Conservation (phyloP, 1,140 invertebrate species). For the Cotesia typhae region DNA sequence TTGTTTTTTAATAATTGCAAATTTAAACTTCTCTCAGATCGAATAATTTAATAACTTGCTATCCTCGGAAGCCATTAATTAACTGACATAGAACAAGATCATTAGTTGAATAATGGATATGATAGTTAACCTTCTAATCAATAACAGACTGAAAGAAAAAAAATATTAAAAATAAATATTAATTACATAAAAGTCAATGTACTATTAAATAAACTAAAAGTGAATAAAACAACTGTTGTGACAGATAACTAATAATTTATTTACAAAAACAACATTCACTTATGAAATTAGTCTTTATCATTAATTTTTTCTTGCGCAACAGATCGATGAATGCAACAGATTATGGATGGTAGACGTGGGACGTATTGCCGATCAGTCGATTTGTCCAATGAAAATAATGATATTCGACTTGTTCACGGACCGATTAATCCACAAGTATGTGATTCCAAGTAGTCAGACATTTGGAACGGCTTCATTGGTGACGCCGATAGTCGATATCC, state of each 20-base stretch:
- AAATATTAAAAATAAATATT: too few relatives aligned
- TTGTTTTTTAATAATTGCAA: too few relatives aligned
- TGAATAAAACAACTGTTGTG: background rate
- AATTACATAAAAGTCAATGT: background rate
- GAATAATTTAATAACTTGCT: too few relatives aligned
- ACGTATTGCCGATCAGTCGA: slow-evolving; percentile 55
- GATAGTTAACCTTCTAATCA: too few relatives aligned
- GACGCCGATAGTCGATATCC: slow-evolving; percentile 61
- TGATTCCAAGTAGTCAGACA: slow-evolving; percentile 55
- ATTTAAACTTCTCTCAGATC: too few relatives aligned
- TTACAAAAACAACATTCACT: too few relatives aligned
- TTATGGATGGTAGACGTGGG: slow-evolving; percentile 71
- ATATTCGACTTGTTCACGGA: slow-evolving; percentile 69
- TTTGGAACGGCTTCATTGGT: slow-evolving; percentile 56
- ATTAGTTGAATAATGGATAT: too few relatives aligned
- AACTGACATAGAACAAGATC: too few relatives aligned
- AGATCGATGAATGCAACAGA: slow-evolving; percentile 71
- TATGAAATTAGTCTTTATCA: background rate
- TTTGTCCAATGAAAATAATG: slow-evolving; percentile 68
- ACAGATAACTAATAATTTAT: too few relatives aligned
- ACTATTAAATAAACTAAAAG: background rate
- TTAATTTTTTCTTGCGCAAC: slow-evolving; percentile 21
- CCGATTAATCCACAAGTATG: slow-evolving; percentile 64
- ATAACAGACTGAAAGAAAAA: too few relatives aligned
- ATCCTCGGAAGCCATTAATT: too few relatives aligned